Evolutionary conservation across 2,113 vertebrate species (phyloP).

Genomic region (Ameiurus melas): DNA sequence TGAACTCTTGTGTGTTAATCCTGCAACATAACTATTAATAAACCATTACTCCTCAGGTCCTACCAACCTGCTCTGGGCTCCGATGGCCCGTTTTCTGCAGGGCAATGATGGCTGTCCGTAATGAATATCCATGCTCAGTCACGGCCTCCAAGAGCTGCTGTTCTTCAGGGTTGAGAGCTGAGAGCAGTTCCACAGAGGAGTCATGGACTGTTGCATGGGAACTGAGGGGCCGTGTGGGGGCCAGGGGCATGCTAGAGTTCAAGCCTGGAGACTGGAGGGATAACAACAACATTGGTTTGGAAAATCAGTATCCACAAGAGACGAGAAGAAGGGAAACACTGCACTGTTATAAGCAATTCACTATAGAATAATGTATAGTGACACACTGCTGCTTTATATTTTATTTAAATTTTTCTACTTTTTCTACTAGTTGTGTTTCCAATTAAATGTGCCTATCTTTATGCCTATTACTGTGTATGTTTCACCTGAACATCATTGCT

Average conservation of each 20-base stretch:
- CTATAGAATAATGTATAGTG: neutral
- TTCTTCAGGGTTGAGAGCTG: slow-evolving; percentile 86
- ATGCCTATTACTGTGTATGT: neutral
- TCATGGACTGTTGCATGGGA: slow-evolving; percentile 64
- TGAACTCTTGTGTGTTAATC: neutral
- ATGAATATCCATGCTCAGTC: slow-evolving; percentile 81
- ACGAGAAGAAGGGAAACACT: slow-evolving; percentile 26
- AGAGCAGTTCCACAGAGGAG: slow-evolving; percentile 79
- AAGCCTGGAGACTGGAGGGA: slow-evolving; percentile 73
- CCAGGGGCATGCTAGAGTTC: slow-evolving; percentile 62
- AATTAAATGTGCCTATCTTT: neutral
- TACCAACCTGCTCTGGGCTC: slow-evolving; percentile 83
- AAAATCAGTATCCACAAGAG: slow-evolving; percentile 34
- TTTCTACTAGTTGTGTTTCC: neutral
- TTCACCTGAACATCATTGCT: neutral
- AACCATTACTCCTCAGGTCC: neutral
- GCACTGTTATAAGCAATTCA: slow-evolving; percentile 15
- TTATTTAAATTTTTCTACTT: neutral
- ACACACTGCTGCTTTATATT: neutral
- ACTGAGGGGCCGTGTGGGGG: slow-evolving; percentile 57
- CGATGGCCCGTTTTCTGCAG: slow-evolving; percentile 86
- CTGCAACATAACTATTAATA: neutral
- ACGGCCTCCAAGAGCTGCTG: slow-evolving; percentile 81
- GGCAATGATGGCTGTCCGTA: slow-evolving; percentile 83
- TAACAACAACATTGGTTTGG: slow-evolving; percentile 36